A percentile compares a stretch with the other conserved stretches of the same genome.
These are phyloP conservation scores for Xanthorhoe spadicearia DNA, from an alignment of 2,888 invertebrate species.

Conservation along the genomic window DNA sequence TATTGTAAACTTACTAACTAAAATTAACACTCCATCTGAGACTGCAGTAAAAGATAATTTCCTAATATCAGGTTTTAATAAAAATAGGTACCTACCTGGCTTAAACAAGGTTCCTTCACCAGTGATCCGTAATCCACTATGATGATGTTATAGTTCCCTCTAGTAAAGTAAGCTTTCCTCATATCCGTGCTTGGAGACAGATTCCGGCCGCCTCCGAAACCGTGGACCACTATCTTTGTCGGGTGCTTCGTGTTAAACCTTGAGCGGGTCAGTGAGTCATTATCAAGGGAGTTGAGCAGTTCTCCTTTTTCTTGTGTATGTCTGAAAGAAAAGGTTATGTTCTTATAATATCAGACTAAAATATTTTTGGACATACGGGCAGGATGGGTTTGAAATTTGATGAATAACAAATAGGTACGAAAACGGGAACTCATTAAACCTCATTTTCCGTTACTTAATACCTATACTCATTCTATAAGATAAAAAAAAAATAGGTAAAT, in stretches of 20 bases:
- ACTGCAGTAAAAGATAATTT: too few species aligned
- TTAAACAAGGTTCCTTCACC: slow-evolving; percentile 92
- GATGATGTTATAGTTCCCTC: slow-evolving; percentile 93
- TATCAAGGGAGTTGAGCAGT: slow-evolving; percentile 88
- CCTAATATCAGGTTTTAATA: background rate
- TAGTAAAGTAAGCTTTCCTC: slow-evolving; percentile 91
- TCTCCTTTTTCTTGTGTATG: slow-evolving; percentile 90
- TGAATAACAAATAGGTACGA: too few species aligned
- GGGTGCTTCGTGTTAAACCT: slow-evolving; percentile 91
- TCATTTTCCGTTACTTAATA: too few species aligned
- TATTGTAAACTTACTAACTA: too few species aligned
- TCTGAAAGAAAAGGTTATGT: slow-evolving; percentile 67
- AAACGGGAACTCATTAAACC: too few species aligned
- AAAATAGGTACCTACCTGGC: slow-evolving; percentile 87
- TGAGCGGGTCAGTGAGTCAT: slow-evolving; percentile 89
- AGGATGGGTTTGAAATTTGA: too few species aligned
- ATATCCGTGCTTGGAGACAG: slow-evolving; percentile 93
- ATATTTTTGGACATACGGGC: too few species aligned
- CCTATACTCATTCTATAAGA: too few species aligned
- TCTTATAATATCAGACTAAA: too few species aligned
- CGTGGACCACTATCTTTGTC: slow-evolving; percentile 95
- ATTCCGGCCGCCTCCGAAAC: slow-evolving; percentile 94
- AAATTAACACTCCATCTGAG: too few species aligned
- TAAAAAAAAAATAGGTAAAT: too few species aligned
- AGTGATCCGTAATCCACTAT: slow-evolving; percentile 93